Conservation (phyloP, 2,113 vertebrate species). For the Megaceryle torquata region DNA sequence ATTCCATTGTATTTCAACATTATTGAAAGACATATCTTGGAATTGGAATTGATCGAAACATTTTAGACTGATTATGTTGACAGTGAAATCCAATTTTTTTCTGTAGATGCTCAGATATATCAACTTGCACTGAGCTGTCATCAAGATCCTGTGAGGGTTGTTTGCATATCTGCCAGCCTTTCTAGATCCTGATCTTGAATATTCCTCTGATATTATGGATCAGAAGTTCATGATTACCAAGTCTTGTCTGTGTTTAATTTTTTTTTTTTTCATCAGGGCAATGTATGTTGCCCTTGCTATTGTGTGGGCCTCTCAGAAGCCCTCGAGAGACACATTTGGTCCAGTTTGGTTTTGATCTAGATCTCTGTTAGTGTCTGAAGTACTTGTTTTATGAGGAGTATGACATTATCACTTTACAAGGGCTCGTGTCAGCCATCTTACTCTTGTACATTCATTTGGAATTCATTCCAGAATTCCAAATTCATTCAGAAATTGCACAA, state of each 20-base stretch:
- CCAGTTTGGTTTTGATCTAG: neutral
- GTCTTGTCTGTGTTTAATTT: neutral
- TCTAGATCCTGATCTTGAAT: neutral
- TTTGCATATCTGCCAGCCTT: neutral
- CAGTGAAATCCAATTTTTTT: neutral
- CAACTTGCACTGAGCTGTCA: neutral
- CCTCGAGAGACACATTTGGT: neutral
- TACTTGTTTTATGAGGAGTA: neutral
- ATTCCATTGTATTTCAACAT: neutral
- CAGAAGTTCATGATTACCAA: neutral
- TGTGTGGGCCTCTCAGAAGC: too few relatives aligned
- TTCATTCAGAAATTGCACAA: neutral
- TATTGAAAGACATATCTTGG: neutral
- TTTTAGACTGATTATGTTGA: neutral
- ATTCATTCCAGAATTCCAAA: too few relatives aligned
- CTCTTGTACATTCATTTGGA: too few relatives aligned
- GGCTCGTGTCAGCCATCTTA: rapidly evolving
- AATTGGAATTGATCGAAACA: neutral
- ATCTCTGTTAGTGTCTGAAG: neutral
- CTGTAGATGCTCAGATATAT: neutral
- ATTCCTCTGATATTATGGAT: neutral
- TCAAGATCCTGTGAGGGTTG: neutral
- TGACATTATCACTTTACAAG: neutral
- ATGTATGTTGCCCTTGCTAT: neutral
- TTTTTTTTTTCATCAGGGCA: neutral